phyloP scores from a whole-genome alignment of 2,113 vertebrate genomes.

The Chionomys nivalis region DNA sequence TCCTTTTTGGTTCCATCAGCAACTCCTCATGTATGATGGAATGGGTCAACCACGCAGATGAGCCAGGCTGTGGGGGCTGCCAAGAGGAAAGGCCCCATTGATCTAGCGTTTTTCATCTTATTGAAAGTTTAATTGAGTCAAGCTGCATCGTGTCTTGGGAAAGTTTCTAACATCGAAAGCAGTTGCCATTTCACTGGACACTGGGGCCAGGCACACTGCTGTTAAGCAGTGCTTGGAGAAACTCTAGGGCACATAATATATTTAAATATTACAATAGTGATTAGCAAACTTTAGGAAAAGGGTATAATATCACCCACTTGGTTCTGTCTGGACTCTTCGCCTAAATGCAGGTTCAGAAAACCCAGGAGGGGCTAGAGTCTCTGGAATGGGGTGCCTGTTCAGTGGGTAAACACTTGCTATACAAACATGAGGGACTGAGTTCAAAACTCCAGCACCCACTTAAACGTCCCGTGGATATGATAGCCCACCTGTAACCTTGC shows the following conservation, averaged over 20 bases:
- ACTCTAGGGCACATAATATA: not conserved
- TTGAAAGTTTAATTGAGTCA: constrained; percentile 59
- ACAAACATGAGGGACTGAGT: too few relatives aligned
- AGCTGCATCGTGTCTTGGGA: constrained; percentile 34
- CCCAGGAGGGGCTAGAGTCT: not conserved
- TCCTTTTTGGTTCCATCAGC: constrained; percentile 56
- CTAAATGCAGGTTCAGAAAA: not conserved
- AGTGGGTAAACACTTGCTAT: not conserved
- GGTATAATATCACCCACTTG: not conserved
- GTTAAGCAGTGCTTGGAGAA: not conserved
- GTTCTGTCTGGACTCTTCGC: not conserved
- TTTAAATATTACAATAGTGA: not conserved
- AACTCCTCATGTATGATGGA: constrained; percentile 8
- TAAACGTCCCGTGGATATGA: not conserved
- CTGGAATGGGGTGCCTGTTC: not conserved
- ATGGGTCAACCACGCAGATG: not conserved
- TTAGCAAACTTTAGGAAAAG: not conserved
- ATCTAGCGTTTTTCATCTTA: constrained; percentile 43
- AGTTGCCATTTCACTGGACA: not conserved
- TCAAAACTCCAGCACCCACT: not conserved
- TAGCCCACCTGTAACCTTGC: not conserved
- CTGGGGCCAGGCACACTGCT: not conserved
- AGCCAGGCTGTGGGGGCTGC: constrained; percentile 12
- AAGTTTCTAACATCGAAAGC: not conserved
- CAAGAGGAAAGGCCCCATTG: constrained; percentile 11